Base-by-base conservation (phyloP, 2,113 vertebrate species). In the Anolis sagrei region DNA sequence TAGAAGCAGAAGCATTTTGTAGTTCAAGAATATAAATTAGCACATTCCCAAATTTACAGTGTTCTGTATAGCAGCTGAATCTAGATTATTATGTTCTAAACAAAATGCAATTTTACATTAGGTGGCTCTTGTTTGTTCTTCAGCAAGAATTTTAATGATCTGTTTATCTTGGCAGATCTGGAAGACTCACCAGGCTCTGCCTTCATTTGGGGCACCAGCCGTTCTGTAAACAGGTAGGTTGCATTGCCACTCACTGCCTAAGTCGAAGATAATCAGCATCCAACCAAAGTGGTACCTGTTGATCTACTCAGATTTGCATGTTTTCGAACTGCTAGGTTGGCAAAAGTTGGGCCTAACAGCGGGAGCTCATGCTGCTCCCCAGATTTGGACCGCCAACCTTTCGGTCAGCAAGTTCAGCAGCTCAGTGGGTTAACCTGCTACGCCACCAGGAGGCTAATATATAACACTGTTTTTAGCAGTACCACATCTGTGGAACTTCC, bases 181-280 rank as follows among this genome's bases (percentile, higher is more conserved):
- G 91, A 83, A 88, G 90, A 92, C 76, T 87, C 93, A 8, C 91
- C 92, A n/a, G 91, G 87, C 75, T 89, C 94, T 70, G 81, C 87
- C n/a, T 95, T 95, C 87, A 81, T 95, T 83, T 95, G 94, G 94
- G 94, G 94, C 54, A 89, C 89, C 81, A 82, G 80, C 86, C 83
- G 85, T 87, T 81, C 72, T 79, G 70, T 76, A 70, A 95, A 87
- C 87, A 94, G 91, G 94, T 95, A 93, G 54, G 84, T 78, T 78
- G 21, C 18, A 32, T 78, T 68, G 64, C 1, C 29, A 44, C 1
- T 23, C n/a, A 34, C n/a, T 48, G 16, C 19, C 18, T 23, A 62
- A 39, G 36, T 32, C 18, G 44, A 29, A 27, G 3, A 61, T 49
- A 10, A 49, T 66, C 25, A 68, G 29, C 27, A 11, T 68, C n/a